Conservation (phyloP, 2,888 invertebrate species). For the Ryuthela nishihirai region DNA sequence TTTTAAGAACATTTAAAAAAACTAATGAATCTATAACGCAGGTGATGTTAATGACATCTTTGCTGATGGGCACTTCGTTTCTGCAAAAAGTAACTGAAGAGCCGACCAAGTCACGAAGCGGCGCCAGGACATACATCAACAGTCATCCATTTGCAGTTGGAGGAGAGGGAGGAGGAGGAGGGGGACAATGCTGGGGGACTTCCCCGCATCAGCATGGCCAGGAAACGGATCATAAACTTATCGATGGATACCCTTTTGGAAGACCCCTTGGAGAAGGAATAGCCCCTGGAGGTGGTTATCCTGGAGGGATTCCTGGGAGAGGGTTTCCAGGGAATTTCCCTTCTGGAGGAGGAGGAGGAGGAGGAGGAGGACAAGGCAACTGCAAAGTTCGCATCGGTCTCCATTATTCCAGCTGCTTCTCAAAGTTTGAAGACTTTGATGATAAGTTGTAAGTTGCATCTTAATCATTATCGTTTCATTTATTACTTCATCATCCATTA, state of each 20-base stretch:
- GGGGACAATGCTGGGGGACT: not conserved
- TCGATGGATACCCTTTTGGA: constrained; percentile 12
- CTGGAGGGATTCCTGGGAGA: not conserved
- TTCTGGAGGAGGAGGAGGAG: constrained; percentile 1
- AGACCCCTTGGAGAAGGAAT: not conserved
- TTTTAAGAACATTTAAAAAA: too few species aligned
- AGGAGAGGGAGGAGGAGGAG: constrained; percentile 6
- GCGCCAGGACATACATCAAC: constrained; percentile 7
- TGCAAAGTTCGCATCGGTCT: constrained; percentile 22
- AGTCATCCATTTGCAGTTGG: constrained; percentile 13
- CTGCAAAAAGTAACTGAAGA: constrained; percentile 17
- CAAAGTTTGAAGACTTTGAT: constrained; percentile 31
- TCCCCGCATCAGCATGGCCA: not conserved
- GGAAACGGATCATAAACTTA: constrained; percentile 2
- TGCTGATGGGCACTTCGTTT: constrained; percentile 30
- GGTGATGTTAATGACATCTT: constrained; percentile 20
- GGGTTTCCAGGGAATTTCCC: not conserved
- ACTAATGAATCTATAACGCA: too few species aligned
- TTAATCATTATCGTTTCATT: too few species aligned
- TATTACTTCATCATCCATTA: too few species aligned
- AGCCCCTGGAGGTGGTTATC: not conserved
- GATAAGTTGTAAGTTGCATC: constrained; percentile 34
- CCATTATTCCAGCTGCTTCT: constrained; percentile 29
- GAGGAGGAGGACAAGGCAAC: constrained; percentile 6
- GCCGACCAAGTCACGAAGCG: not conserved